A percentile compares a stretch with the other conserved stretches of the same genome.
phyloP scores from a whole-genome alignment of 2,113 vertebrate genomes.

The Platycercus adscitus region DNA sequence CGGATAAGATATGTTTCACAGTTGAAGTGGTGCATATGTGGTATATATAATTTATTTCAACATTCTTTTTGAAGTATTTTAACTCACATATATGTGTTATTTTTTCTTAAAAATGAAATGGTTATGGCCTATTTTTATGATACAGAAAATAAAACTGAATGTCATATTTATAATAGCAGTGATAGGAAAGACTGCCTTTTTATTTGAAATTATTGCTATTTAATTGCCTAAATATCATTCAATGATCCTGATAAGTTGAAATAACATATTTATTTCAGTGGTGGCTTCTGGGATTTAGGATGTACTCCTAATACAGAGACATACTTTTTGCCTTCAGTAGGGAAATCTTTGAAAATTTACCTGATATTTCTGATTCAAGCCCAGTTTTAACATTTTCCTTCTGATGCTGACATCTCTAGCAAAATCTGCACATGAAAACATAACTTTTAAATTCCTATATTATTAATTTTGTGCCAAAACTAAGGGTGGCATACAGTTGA shows the following conservation, averaged over 20 bases:
- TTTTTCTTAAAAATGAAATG: not conserved
- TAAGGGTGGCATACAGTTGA: not conserved
- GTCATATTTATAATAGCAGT: not conserved
- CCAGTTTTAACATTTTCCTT: not conserved
- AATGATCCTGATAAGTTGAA: not conserved
- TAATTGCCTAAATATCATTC: not conserved
- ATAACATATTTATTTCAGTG: not conserved
- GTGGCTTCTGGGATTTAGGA: not conserved
- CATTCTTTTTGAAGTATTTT: not conserved
- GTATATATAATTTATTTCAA: not conserved
- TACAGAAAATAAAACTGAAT: not conserved
- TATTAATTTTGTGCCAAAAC: not conserved
- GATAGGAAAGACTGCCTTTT: not conserved
- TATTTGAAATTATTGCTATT: constrained; percentile 7
- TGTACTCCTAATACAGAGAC: not conserved
- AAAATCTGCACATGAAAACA: not conserved
- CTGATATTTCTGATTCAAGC: not conserved
- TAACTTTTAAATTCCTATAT: not conserved
- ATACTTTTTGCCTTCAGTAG: not conserved
- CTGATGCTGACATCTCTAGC: not conserved
- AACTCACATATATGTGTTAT: not conserved
- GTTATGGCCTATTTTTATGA: not conserved
- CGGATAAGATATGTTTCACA: not conserved
- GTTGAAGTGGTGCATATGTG: not conserved
- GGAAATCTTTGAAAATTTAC: not conserved